Base-by-base conservation (phyloP, 2,113 vertebrate species). In the Panthera leo region DNA sequence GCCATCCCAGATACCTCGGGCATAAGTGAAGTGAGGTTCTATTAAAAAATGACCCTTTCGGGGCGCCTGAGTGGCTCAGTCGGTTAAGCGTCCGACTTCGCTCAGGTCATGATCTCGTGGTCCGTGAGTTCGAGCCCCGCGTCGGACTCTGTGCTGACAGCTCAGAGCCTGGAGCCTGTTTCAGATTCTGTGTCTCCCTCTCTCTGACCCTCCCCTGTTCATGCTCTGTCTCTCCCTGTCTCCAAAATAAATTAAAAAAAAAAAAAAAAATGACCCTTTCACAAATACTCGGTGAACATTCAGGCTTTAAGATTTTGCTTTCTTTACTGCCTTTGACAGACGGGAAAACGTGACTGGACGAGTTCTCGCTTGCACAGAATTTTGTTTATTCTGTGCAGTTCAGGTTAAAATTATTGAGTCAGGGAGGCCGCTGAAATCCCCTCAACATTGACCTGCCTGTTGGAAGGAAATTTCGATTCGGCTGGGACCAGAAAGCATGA, bases 371-470 rank as follows among this genome's bases (percentile, higher is more conserved):
- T 89, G 83, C 27, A 55, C 42, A 85, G 85, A 96, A 71, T 92
- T 90, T 88, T 95, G 48, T 97, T 97, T 88, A 67, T 94, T 96
- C 70, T 97, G 18, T 51, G 70, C n/a, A 36, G 63, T 39, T 91
- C 45, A 88, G 84, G 73, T 85, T 85, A 48, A 61, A 95, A 89
- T 63, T 29, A 67, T 79, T 29, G 55, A 31, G 42, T 27, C 25
- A 10, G 61, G 39, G 78, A 68, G 27, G 36, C 23, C 82, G 15
- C 61, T 51, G 68, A 88, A 83, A 76, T 76, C 42, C 31, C 84
- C 67, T 27, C 45, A 25, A 25, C 2, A 4, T 71, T 89, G 19
- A 31, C 68, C 53, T 65, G 61, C 67, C 61, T 70, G 0, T 25
- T 79, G 42, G 76, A 75, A 86, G 63, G 36, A 79, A 73, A 39